Conservation (phyloP, 1,140 invertebrate species). For the Dendroctonus valens region DNA sequence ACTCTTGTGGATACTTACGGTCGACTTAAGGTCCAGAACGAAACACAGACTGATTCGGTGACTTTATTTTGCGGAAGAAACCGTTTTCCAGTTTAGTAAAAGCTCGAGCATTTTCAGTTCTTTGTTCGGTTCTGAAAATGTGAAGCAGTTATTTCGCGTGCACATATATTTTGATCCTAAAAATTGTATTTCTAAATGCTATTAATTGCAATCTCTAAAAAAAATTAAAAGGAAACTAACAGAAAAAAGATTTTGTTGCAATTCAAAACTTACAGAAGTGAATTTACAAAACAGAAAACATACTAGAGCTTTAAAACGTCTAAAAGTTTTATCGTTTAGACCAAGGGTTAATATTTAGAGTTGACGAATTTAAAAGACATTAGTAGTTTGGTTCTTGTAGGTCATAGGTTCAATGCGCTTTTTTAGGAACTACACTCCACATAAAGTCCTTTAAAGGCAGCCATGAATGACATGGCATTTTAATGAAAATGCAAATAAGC, state of each 20-base stretch:
- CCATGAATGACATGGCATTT: slow-evolving; percentile 4
- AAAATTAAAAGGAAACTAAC: too few relatives aligned
- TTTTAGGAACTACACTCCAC: too few relatives aligned
- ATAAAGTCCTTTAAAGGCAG: slow-evolving; percentile 6
- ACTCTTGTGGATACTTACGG: slow-evolving; percentile 33
- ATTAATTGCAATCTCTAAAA: not conserved
- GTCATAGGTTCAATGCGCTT: too few relatives aligned
- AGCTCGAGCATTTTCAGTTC: slow-evolving; percentile 3
- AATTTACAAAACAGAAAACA: too few relatives aligned
- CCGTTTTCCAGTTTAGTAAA: slow-evolving; percentile 13
- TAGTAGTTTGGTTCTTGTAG: too few relatives aligned
- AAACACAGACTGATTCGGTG: slow-evolving; percentile 20
- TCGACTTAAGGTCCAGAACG: slow-evolving; percentile 31
- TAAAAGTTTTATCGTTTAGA: too few relatives aligned
- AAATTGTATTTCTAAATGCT: not conserved
- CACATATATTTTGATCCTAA: not conserved
- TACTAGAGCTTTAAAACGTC: too few relatives aligned
- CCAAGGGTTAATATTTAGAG: too few relatives aligned
- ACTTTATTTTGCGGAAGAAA: slow-evolving; percentile 27
- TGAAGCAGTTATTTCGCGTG: slow-evolving; percentile 8
- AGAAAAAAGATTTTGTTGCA: too few relatives aligned
- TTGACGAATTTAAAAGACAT: too few relatives aligned
- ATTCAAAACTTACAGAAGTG: too few relatives aligned
- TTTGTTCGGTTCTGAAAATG: slow-evolving; percentile 9
- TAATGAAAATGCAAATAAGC: slow-evolving; percentile 20